Percentiles rank a stretch among this genome's conserved stretches.
Evolutionary conservation across 2,888 invertebrate species (phyloP).

Genomic region (Eumerus sabulonum): DNA sequence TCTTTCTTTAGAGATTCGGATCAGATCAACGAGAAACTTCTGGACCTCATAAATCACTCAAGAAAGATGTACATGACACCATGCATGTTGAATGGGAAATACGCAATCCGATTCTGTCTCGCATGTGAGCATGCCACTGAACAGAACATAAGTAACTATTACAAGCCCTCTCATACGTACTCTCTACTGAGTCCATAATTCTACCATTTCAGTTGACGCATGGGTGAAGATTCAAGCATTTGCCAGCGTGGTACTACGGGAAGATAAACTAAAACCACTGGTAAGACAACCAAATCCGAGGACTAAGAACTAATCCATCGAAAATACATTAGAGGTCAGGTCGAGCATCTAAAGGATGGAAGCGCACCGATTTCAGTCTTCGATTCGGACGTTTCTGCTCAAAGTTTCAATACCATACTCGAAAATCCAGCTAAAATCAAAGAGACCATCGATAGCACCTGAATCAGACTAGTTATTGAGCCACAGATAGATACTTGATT

Average conservation of each 20-base stretch:
- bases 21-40: constrained; percentile 85
- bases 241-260: constrained; percentile 81
- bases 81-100: constrained; percentile 86
- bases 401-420: constrained; percentile 76
- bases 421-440: constrained; percentile 74
- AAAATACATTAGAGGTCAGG: constrained; percentile 78
- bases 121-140: constrained; percentile 88
- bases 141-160: constrained; percentile 82
- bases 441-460: constrained; percentile 76
- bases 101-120: constrained; percentile 89
- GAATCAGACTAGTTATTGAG: constrained; percentile 77
- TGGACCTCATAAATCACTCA: constrained; percentile 89
- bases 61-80: constrained; percentile 93
- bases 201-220: constrained; percentile 80
- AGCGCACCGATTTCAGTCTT: constrained; percentile 78
- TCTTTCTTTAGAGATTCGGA: constrained; percentile 81
- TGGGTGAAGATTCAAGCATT: constrained; percentile 83
- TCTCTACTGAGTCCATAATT: neutral
- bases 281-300: constrained; percentile 73
- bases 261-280: constrained; percentile 74
- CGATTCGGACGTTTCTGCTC: constrained; percentile 75
- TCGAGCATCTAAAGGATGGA: constrained; percentile 78
- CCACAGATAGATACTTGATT: neutral
- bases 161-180: neutral
- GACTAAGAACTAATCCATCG: constrained; percentile 77